Evolutionary conservation across 2,113 vertebrate species (phyloP).

Genomic region (Heliornis fulica): DNA sequence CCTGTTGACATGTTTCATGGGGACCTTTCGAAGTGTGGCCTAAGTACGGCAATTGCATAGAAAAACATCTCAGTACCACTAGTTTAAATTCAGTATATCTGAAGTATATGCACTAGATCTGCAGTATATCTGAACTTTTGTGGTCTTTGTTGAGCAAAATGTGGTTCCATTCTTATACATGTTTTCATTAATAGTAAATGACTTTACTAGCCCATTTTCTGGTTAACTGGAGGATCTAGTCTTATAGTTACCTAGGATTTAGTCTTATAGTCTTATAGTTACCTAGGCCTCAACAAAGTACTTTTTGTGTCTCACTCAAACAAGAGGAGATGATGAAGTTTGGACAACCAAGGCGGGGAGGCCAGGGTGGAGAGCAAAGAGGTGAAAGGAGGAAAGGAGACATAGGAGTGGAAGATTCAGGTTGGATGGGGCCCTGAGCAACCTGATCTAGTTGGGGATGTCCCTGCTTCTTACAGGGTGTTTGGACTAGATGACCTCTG

Average conservation of each 20-base stretch:
- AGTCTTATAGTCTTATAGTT: neutral
- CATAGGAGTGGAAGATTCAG: neutral
- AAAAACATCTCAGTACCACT: neutral
- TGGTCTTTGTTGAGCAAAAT: neutral
- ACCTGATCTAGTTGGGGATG: no score
- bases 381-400: no score
- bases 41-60: neutral
- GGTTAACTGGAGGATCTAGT: neutral
- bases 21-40: neutral
- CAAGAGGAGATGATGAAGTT: neutral
- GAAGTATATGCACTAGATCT: neutral
- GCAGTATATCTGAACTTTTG: neutral
- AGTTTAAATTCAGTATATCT: neutral
- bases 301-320: neutral
- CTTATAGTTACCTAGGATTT: neutral
- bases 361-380: no score
- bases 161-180: neutral
- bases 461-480: no score
- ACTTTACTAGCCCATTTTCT: neutral
- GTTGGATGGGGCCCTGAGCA: no score
- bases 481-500: no score
- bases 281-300: neutral
- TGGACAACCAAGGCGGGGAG: fast-evolving
- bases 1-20: neutral
- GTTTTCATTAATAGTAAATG: neutral